A percentile compares a stretch with the other conserved stretches of the same genome.
phyloP scores from a whole-genome alignment of 2,797 vertebrate species.

The Pteropus rufus region DNA sequence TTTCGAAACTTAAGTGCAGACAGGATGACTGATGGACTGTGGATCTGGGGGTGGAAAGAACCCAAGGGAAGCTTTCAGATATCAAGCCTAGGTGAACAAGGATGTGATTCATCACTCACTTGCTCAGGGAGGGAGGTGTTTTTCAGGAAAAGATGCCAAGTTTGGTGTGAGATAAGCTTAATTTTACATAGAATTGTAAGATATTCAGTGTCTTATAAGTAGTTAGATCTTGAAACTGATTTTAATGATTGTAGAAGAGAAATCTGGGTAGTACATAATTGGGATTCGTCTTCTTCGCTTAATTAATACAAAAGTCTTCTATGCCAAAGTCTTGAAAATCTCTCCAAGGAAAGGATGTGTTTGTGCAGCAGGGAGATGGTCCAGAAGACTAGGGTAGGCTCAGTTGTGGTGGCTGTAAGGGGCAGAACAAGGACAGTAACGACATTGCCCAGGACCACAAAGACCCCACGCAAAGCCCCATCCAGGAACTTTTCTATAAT shows the following conservation, averaged over 20 bases:
- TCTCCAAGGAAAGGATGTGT: not conserved
- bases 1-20: not conserved
- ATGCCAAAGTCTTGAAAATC: not conserved
- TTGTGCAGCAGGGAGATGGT: too few relatives aligned
- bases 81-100: not conserved
- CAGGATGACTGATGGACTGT: not conserved
- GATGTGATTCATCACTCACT: not conserved
- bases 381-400: not conserved
- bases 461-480: not conserved
- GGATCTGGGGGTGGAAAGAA: not conserved
- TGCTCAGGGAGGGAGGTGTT: not conserved
- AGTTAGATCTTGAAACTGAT: not conserved
- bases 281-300: not conserved
- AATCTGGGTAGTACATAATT: not conserved
- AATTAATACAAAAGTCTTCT: not conserved
- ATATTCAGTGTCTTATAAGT: not conserved
- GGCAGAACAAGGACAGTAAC: not conserved
- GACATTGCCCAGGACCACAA: not conserved
- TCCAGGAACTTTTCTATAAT: not conserved
- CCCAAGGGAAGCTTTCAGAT: not conserved
- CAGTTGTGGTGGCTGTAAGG: not conserved
- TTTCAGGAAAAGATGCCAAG: not conserved
- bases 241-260: not conserved
- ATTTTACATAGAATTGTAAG: not conserved
- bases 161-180: not conserved